Evolutionary conservation across 1,140 invertebrate genomes (phyloP).

Genomic region (Euura saliciscinereae): DNA sequence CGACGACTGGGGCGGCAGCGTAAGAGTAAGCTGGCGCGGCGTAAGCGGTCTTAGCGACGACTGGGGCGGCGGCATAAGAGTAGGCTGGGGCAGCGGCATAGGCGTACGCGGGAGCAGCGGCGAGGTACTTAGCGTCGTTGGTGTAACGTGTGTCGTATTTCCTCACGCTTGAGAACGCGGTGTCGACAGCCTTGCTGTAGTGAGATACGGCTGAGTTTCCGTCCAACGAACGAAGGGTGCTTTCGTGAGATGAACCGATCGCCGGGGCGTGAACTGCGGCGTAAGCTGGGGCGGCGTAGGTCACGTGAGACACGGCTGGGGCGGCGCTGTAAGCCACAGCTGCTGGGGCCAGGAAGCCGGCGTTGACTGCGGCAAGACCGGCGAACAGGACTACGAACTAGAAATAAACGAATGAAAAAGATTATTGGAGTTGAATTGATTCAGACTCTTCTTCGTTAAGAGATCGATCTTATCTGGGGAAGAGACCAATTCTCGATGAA

Average conservation of each 20-base stretch:
- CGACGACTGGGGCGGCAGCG: conserved; percentile 25
- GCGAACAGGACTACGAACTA: conserved; percentile 22
- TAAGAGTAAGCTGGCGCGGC: conserved; percentile 31
- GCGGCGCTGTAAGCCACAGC: conserved; percentile 31
- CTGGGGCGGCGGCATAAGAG: conserved; percentile 38
- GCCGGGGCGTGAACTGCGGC: conserved; percentile 53
- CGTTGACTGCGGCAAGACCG: conserved; percentile 51
- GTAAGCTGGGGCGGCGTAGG: conserved; percentile 36
- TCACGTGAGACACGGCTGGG: conserved; percentile 29
- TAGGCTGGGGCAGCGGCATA: conserved; percentile 36
- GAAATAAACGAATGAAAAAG: too few relatives aligned
- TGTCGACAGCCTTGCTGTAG: conserved; percentile 68
- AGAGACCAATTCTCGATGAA: too few relatives aligned
- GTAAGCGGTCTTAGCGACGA: conserved; percentile 35
- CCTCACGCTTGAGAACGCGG: conserved; percentile 68
- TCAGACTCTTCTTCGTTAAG: too few relatives aligned
- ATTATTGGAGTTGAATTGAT: too few relatives aligned
- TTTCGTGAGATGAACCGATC: conserved; percentile 62
- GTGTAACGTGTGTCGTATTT: conserved; percentile 67
- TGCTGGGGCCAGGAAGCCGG: conserved; percentile 47
- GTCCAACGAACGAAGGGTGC: conserved; percentile 62
- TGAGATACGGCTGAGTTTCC: conserved; percentile 64
- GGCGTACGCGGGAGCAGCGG: conserved; percentile 37
- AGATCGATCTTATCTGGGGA: too few relatives aligned
- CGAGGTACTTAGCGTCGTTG: conserved; percentile 58